Percentiles rank a stretch among this genome's conserved stretches.
Conservation (phyloP, 2,113 vertebrate species). For the Odobenus rosmarus region DNA sequence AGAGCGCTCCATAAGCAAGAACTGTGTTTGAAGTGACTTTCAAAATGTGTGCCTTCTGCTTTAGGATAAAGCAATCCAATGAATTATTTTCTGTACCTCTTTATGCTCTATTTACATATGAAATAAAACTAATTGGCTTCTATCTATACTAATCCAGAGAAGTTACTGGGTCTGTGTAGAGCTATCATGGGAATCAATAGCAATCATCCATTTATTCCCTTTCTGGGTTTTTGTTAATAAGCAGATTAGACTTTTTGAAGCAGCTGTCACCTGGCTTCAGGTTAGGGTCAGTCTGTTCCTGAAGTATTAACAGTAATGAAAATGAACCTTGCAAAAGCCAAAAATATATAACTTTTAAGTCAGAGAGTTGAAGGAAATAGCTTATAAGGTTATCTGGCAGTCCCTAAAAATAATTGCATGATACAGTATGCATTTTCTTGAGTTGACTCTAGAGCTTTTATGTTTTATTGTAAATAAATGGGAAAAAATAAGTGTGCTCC, state of each 20-base stretch:
- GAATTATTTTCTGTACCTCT: slow-evolving; percentile 68
- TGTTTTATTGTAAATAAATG: slow-evolving; percentile 5
- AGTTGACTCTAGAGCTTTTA: slow-evolving; percentile 43
- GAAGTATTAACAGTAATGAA: slow-evolving; percentile 35
- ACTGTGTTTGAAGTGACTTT: slow-evolving; percentile 80
- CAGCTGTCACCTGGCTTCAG: slow-evolving; percentile 87
- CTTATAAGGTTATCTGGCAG: neutral
- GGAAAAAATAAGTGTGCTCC: neutral
- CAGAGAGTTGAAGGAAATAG: neutral
- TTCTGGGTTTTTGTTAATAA: slow-evolving; percentile 62
- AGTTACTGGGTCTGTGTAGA: slow-evolving; percentile 40
- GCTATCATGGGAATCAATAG: slow-evolving; percentile 51
- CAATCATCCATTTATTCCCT: slow-evolving; percentile 63
- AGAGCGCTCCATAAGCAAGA: slow-evolving; percentile 65
- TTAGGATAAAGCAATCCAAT: slow-evolving; percentile 45
- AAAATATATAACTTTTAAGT: slow-evolving; percentile 30
- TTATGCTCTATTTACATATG: slow-evolving; percentile 80
- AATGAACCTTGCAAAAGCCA: slow-evolving; percentile 65
- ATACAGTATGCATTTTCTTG: slow-evolving; percentile 49
- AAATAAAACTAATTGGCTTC: slow-evolving; percentile 79
- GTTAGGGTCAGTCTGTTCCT: slow-evolving; percentile 82
- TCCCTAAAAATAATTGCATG: slow-evolving; percentile 55
- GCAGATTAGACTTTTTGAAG: slow-evolving; percentile 72
- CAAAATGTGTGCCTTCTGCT: slow-evolving; percentile 71
- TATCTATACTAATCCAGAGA: slow-evolving; percentile 55